phyloP scores from a whole-genome alignment of 2,888 invertebrate genomes.

The Hydroisotoma schaefferi region DNA sequence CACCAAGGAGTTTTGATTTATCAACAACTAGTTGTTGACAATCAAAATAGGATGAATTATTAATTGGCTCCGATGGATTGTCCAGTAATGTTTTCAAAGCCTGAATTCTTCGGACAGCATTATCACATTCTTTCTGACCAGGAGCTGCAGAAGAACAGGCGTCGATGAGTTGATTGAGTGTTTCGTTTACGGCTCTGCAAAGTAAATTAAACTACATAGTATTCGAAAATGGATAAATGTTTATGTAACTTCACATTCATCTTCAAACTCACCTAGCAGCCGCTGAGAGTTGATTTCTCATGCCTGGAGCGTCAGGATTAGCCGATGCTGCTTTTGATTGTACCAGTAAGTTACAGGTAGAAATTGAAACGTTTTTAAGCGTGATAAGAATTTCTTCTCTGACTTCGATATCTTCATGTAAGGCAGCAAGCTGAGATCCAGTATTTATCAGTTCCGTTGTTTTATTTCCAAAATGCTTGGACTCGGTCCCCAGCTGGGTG shows the following conservation, averaged over 20 bases:
- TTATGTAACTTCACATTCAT: slow-evolving; percentile 48
- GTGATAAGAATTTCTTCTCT: slow-evolving; percentile 80
- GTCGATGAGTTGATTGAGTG: slow-evolving; percentile 84
- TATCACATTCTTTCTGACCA: slow-evolving; percentile 95
- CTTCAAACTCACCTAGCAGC: slow-evolving; percentile 73
- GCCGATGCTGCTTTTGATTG: slow-evolving; percentile 86
- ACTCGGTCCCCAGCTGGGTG: slow-evolving; percentile 65
- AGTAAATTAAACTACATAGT: slow-evolving; percentile 10
- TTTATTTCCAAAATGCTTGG: slow-evolving; percentile 68
- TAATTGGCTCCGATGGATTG: slow-evolving; percentile 81
- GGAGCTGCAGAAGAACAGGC: slow-evolving; percentile 86
- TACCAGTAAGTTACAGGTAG: slow-evolving; percentile 77
- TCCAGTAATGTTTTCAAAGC: slow-evolving; percentile 76
- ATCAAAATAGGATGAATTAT: slow-evolving; percentile 85
- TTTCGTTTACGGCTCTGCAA: slow-evolving; percentile 77
- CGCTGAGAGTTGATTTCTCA: slow-evolving; percentile 80
- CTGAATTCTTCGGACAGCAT: slow-evolving; percentile 87
- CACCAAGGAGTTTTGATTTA: slow-evolving; percentile 74
- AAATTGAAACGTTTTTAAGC: slow-evolving; percentile 80
- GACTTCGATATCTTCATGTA: slow-evolving; percentile 64
- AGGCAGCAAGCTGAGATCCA: slow-evolving; percentile 42
- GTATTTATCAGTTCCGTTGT: slow-evolving; percentile 41
- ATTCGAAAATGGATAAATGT: not conserved
- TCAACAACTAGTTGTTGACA: slow-evolving; percentile 87
- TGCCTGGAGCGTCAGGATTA: slow-evolving; percentile 84